These are phyloP conservation scores for Luscinia megarhynchos DNA, from an alignment of 2,797 vertebrate genomes.

Conservation along the genomic window DNA sequence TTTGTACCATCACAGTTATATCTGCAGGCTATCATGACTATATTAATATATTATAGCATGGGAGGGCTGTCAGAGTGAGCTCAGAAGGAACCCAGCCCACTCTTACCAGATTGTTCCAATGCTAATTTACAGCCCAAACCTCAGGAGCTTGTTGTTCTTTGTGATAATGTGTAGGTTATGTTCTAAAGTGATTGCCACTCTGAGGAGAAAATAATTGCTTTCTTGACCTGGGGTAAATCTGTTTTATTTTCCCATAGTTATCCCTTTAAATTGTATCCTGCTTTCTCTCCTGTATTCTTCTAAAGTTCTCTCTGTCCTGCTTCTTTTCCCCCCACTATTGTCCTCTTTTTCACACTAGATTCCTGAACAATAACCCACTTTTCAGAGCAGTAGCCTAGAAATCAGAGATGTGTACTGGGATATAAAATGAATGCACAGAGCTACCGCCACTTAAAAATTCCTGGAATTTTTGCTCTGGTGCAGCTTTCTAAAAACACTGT, in stretches of 20 bases:
- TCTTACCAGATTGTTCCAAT: neutral
- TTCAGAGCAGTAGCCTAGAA: neutral
- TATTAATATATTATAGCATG: conserved; percentile 49
- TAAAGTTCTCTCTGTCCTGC: neutral
- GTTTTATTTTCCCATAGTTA: neutral
- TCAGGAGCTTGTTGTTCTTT: neutral
- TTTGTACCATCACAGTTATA: conserved; percentile 42
- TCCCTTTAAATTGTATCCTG: neutral
- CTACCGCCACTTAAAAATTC: neutral
- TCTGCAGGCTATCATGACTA: conserved; percentile 58
- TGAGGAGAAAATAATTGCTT: neutral
- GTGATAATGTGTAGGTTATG: neutral
- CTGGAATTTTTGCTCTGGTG: neutral
- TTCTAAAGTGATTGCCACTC: neutral
- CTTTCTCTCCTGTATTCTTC: neutral
- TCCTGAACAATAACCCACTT: neutral
- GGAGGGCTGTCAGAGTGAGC: conserved; percentile 32
- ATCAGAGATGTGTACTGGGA: neutral
- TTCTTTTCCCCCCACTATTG: neutral
- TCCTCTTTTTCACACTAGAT: neutral
- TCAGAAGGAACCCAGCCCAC: conserved; percentile 12
- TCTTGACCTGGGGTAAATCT: neutral
- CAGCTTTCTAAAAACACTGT: neutral
- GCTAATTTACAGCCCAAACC: neutral
- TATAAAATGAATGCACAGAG: neutral